A percentile compares a stretch with the other conserved stretches of the same genome.
phyloP scores from a whole-genome alignment of 2,797 vertebrate species.

The Manis javanica region DNA sequence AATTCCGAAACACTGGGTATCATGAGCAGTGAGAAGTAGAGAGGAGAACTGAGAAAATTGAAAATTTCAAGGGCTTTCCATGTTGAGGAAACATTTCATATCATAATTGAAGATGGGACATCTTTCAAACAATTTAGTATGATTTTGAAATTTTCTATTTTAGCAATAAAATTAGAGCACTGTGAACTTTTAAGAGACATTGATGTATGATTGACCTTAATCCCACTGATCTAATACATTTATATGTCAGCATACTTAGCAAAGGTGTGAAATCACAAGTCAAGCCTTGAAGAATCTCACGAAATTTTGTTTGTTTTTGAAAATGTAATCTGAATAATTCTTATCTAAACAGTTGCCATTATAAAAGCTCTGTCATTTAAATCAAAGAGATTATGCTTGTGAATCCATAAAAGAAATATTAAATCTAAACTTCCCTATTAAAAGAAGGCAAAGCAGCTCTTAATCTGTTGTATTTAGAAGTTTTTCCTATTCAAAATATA shows the following conservation, averaged over 20 bases:
- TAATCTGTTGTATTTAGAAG: not conserved
- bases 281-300: not conserved
- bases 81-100: not conserved
- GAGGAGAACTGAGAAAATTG: not conserved
- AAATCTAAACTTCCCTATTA: not conserved
- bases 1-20: not conserved
- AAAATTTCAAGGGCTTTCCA: not conserved
- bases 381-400: not conserved
- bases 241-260: not conserved
- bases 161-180: not conserved
- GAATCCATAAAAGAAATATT: not conserved
- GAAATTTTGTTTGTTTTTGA: not conserved
- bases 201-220: not conserved
- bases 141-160: not conserved
- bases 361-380: not conserved
- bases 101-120: not conserved
- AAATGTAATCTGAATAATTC: not conserved
- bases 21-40: no score
- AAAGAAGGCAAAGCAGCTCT: not conserved
- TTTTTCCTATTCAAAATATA: not conserved
- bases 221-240: not conserved
- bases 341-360: not conserved
- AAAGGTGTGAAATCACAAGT: not conserved
- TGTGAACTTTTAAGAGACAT: not conserved
- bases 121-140: not conserved